phyloP scores from a whole-genome alignment of 2,888 invertebrate species.

The Caenorhabditis imperialis region DNA sequence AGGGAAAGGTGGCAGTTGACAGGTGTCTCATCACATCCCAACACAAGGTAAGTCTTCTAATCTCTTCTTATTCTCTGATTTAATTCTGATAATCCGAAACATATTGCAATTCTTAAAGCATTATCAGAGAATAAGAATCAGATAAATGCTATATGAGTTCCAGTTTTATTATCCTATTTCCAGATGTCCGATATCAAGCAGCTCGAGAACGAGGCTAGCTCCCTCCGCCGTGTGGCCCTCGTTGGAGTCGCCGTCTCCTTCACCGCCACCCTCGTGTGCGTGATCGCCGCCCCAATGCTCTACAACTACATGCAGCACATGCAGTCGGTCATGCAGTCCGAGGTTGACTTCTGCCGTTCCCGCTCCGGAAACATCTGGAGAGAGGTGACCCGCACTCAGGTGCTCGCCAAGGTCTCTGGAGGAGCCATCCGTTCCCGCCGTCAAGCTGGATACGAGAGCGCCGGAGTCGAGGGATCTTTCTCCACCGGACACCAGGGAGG shows the following conservation, averaged over 20 bases:
- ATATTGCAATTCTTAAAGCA: too few species aligned
- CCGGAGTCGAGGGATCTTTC: conserved; percentile 55
- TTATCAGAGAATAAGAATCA: too few species aligned
- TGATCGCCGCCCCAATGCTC: conserved; percentile 67
- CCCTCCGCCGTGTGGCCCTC: conserved; percentile 66
- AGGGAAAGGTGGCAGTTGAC: conserved; percentile 29
- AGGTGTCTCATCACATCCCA: conserved; percentile 53
- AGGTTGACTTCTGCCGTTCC: conserved; percentile 66
- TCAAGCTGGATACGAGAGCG: conserved; percentile 66
- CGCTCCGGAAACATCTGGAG: conserved; percentile 65
- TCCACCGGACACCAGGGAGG: conserved; percentile 51
- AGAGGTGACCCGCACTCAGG: conserved; percentile 65
- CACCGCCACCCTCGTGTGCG: conserved; percentile 66
- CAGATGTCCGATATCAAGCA: conserved; percentile 61
- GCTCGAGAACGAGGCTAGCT: conserved; percentile 63
- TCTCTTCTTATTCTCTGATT: too few species aligned
- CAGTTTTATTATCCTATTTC: conserved; percentile 10
- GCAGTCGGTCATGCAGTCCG: conserved; percentile 66
- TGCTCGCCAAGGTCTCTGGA: conserved; percentile 43
- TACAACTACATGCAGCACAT: conserved; percentile 75
- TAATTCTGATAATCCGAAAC: too few species aligned
- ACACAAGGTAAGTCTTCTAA: conserved; percentile 43
- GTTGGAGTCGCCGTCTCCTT: conserved; percentile 67
- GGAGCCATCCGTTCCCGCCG: conserved; percentile 55
- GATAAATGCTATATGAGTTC: too few species aligned